Base-by-base conservation (phyloP, 2,888 invertebrate species). In the Eudemis profundana region DNA sequence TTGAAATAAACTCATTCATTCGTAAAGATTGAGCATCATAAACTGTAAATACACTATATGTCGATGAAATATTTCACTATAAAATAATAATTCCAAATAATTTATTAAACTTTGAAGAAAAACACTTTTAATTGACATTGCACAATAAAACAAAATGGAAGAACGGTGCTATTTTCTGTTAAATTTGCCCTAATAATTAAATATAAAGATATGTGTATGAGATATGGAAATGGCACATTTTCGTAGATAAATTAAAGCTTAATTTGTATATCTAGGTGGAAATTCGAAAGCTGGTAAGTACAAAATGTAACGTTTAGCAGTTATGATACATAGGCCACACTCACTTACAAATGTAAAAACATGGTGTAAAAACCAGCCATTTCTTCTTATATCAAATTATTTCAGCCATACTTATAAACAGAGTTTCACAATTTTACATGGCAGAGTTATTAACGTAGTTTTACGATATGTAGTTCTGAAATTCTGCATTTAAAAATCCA, bases 21-120 rank as follows among this genome's bases (percentile, higher is more conserved):
- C 68, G 73, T 73, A 72, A 74, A 74, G 75, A 78, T 85, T 86
- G 86, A 86, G 85, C 86, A 81, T 76, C 75, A 78, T 78, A 82
- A 81, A 80, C 79, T 33, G 38, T 70, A 47, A 67, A 68, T 63
- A 50, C 46, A 61, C 36, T 61, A 51, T 61, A 51, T 67, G 47
- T 67, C 19, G 23, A 56, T 56, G 61, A 50, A 50, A 63, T 56
- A 49, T 66, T 53, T 60, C 7, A 62, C 14, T 65, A 66, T 53
- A 65, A 67, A 73, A 71, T 19, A 53, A 60, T 29, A 23, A 29
- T 53, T 47, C 17, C 15, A 66, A 66, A 65, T 66, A 53, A 62
- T 59, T 47, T 47, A 61, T 51, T 65, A 67, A 63, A 67, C 40
- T 68, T 59, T 65, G 44, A 66, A 69, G 72, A 62, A 61, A 70